Conservation (phyloP, 2,888 invertebrate genomes). For the Stegana nigrithorax region DNA sequence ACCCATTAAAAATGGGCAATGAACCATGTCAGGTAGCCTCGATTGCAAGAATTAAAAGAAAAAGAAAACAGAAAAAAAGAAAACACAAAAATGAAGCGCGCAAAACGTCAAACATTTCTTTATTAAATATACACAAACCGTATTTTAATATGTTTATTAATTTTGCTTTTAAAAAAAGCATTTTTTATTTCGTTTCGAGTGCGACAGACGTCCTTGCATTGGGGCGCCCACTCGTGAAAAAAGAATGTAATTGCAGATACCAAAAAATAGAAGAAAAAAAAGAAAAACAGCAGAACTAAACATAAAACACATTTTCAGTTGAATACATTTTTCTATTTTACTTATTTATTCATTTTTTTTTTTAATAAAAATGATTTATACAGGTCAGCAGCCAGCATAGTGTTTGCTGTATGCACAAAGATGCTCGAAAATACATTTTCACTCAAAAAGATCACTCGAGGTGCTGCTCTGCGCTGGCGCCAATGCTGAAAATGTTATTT, state of each 20-base stretch:
- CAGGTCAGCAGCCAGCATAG: no score
- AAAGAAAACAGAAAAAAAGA: neutral
- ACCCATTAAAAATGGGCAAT: neutral
- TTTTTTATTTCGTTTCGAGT: neutral
- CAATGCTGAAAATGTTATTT: neutral
- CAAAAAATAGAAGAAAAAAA: no score
- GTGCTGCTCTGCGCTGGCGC: neutral
- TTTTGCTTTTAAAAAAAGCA: no score
- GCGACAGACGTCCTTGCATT: slow-evolving; percentile 15
- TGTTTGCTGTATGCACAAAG: neutral
- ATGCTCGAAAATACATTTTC: neutral
- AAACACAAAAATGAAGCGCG: neutral
- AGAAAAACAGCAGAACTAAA: no score
- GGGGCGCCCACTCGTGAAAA: slow-evolving; percentile 7
- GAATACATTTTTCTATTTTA: neutral
- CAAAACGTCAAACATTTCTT: neutral
- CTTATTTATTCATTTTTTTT: no score
- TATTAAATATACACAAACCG: no score
- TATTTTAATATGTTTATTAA: no score
- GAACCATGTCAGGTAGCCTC: neutral
- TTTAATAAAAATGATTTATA: neutral
- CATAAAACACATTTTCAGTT: neutral
- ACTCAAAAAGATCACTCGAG: neutral
- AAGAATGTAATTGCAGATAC: neutral
- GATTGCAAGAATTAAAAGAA: neutral